phyloP scores from a whole-genome alignment of 2,888 invertebrate genomes.

The Tachystola acroxantha region DNA sequence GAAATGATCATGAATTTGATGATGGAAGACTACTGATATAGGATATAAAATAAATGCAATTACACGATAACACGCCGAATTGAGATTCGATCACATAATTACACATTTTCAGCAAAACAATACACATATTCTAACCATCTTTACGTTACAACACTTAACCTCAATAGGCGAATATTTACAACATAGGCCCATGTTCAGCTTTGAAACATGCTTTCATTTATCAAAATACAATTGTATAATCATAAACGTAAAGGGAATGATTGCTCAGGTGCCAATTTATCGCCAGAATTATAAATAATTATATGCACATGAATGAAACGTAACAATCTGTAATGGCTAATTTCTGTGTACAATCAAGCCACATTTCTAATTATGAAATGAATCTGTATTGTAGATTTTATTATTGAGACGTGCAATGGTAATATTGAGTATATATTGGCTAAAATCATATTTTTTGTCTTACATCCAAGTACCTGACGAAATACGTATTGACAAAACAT shows the following conservation, averaged over 20 bases:
- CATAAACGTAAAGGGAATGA: constrained; percentile 8
- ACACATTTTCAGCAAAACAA: constrained; percentile 21
- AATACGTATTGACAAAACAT: constrained; percentile 78
- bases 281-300: constrained; percentile 27
- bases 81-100: not conserved
- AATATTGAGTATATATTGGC: constrained; percentile 20
- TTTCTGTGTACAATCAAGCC: constrained; percentile 67
- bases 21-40: constrained; percentile 7
- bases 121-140: constrained; percentile 31
- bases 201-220: constrained; percentile 10
- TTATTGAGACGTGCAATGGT: constrained; percentile 14
- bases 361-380: constrained; percentile 50
- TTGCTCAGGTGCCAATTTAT: constrained; percentile 18
- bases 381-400: constrained; percentile 23
- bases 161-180: constrained; percentile 56
- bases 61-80: not conserved
- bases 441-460: constrained; percentile 33
- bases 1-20: constrained; percentile 15
- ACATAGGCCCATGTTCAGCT: constrained; percentile 27
- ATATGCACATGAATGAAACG: constrained; percentile 70
- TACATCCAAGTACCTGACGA: constrained; percentile 51
- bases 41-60: not conserved
- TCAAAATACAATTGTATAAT: constrained; percentile 8
- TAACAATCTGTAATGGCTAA: constrained; percentile 73
- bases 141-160: constrained; percentile 68